Base-by-base conservation (phyloP, 2,888 invertebrate genomes). In the Epinotia ramella region DNA sequence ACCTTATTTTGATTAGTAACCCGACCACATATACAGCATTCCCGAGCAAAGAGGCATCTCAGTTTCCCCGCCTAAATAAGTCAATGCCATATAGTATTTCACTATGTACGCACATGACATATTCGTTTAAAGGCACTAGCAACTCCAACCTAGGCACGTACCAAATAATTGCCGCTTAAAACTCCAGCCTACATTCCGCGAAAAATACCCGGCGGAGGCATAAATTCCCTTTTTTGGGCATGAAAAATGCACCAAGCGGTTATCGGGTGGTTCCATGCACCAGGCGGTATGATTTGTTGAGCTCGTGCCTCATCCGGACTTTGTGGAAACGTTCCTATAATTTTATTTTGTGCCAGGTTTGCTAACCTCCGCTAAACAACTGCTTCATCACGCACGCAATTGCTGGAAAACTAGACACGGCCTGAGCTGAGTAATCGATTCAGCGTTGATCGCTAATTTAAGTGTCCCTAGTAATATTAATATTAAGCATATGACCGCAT, bases 101-200 rank as follows among this genome's bases (percentile, higher is more conserved):
- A 40, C 40, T 40, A 53, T 53, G 7, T 53, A 53, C n/a, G 1
- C 53, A 53, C 53, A 53, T 7, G n/a, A 4, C 28, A 33, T 18
- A 11, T 18, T 63, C 13, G 16, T 65, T 65, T 65, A 49, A 11
- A 4, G 12, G 0, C 57, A 44, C 44, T 20, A 24, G 20, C 57
- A 13, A 59, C 16, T 68, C 68, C 44, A 68, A 24, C 68, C 57
- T 5, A 44, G 59, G 20, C 18, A 49, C 57, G 44, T 44, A 49
- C n/a, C 46, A 69, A 69, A 74, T 81, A 80, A 84, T 83, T 80
- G 80, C 75, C 80, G 80, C 81, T 82, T 82, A 81, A 81, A 81
- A 80, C 78, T 77, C 77, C 76, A 72, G 56, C 77, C 65, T 59
- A 69, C 71, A 66, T 49, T 64, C 60, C 56, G 20, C 63, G 66